Percentiles rank a stretch among this genome's conserved stretches.
Conservation (phyloP, 2,888 invertebrate genomes). For the Prionchulus punctatus region DNA sequence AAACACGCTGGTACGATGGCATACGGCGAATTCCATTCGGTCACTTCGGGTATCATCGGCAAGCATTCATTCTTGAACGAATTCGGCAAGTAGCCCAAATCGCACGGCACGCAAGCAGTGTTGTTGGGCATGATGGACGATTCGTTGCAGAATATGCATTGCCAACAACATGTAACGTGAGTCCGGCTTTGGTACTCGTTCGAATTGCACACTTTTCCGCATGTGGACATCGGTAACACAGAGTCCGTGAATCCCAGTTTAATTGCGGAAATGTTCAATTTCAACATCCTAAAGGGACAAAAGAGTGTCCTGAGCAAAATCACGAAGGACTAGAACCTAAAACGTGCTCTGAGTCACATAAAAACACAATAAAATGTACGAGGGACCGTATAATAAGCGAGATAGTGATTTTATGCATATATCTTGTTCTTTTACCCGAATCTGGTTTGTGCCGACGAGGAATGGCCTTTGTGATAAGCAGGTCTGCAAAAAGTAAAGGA, state of each 20-base stretch:
- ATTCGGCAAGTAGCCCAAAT: constrained; percentile 47
- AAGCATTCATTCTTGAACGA: constrained; percentile 35
- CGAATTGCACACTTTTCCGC: constrained; percentile 47
- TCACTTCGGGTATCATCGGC: constrained; percentile 43
- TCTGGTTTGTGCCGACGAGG: too few relatives aligned
- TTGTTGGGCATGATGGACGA: constrained; percentile 45
- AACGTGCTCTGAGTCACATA: too few relatives aligned
- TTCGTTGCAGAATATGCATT: constrained; percentile 49
- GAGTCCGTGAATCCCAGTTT: neutral
- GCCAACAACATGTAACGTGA: constrained; percentile 51
- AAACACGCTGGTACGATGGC: constrained; percentile 49
- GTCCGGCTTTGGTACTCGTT: constrained; percentile 44
- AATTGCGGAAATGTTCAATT: neutral
- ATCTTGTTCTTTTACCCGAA: too few relatives aligned
- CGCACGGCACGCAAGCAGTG: constrained; percentile 43
- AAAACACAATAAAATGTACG: too few relatives aligned
- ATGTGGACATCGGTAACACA: constrained; percentile 46
- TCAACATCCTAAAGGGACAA: neutral
- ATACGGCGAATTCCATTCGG: constrained; percentile 50
- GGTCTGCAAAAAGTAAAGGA: too few relatives aligned
- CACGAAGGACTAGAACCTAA: too few relatives aligned
- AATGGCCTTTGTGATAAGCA: too few relatives aligned
- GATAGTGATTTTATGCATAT: too few relatives aligned
- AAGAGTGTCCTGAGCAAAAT: too few relatives aligned
- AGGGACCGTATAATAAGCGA: too few relatives aligned